Percentiles rank a stretch among this genome's conserved stretches.
phyloP scores from a whole-genome alignment of 2,888 invertebrate species.

The Bruchidius siliquastri region DNA sequence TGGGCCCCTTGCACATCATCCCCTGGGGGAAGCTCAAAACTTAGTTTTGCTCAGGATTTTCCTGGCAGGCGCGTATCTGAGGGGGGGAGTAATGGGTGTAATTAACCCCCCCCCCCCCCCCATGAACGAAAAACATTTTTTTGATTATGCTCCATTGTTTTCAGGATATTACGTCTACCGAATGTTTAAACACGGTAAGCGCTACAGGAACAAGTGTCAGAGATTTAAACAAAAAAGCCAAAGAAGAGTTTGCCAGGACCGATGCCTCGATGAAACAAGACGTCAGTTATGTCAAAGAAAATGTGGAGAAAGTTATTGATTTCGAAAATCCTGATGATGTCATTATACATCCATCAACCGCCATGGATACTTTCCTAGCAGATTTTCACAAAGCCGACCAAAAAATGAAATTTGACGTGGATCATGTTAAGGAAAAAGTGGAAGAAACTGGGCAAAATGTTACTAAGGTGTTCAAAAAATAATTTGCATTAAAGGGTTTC shows the following conservation, averaged over 20 bases:
- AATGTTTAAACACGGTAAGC: neutral
- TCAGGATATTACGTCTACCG: neutral
- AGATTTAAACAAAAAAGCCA: neutral
- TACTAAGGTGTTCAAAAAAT: neutral
- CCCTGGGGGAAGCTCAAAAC: too few relatives aligned
- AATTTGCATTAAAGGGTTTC: neutral
- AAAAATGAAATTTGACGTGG: neutral
- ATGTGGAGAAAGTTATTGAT: neutral
- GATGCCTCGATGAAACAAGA: neutral
- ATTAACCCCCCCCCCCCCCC: too few relatives aligned
- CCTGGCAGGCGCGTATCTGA: too few relatives aligned
- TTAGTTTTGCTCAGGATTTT: too few relatives aligned
- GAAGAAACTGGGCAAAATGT: neutral
- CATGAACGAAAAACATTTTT: too few relatives aligned
- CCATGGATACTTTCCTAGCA: neutral
- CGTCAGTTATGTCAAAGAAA: neutral
- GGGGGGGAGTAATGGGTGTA: too few relatives aligned
- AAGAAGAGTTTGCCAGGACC: neutral
- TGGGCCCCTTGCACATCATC: too few relatives aligned
- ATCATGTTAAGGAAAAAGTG: neutral
- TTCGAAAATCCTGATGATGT: neutral
- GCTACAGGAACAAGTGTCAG: neutral
- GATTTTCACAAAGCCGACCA: neutral
- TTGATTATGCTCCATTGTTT: neutral
- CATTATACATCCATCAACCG: neutral